Percentiles rank a stretch among this genome's conserved stretches.
Evolutionary conservation across 1,140 invertebrate genomes (phyloP).

Genomic region (Drusus annulatus): DNA sequence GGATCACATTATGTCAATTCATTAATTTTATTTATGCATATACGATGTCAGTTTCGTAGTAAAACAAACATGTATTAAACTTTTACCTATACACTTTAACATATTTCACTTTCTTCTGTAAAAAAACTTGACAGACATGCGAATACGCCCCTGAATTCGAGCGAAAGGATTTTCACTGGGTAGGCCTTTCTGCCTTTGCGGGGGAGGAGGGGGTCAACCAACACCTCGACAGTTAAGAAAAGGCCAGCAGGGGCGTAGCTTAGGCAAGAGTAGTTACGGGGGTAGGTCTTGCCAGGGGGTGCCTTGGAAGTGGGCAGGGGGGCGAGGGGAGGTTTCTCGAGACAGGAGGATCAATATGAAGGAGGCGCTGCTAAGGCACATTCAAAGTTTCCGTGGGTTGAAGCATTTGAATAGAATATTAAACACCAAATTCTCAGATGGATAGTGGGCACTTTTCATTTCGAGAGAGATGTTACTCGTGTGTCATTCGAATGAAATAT

Average conservation of each 20-base stretch:
- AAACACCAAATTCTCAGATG: background rate
- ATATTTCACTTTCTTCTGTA: no score
- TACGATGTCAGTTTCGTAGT: no score
- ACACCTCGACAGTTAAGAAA: constrained; percentile 43
- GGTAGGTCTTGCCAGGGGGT: background rate
- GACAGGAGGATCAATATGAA: constrained; percentile 48
- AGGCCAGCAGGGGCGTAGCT: constrained; percentile 29
- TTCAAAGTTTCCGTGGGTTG: constrained; percentile 26
- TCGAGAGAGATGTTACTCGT: background rate
- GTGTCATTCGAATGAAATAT: background rate
- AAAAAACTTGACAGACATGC: no score
- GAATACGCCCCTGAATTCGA: background rate
- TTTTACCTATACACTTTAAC: no score
- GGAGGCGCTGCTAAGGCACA: constrained; percentile 37
- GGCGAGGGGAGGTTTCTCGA: constrained; percentile 32
- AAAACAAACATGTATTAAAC: no score
- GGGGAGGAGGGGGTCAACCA: background rate
- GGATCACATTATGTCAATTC: no score
- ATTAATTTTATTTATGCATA: no score
- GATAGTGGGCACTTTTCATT: background rate
- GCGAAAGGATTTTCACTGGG: constrained; percentile 4
- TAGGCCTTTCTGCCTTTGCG: background rate
- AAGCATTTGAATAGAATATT: no score
- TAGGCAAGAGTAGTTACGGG: background rate
- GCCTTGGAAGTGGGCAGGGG: background rate